Evolutionary conservation across 2,113 vertebrate genomes (phyloP).

Genomic region (Stigmatopora argus): DNA sequence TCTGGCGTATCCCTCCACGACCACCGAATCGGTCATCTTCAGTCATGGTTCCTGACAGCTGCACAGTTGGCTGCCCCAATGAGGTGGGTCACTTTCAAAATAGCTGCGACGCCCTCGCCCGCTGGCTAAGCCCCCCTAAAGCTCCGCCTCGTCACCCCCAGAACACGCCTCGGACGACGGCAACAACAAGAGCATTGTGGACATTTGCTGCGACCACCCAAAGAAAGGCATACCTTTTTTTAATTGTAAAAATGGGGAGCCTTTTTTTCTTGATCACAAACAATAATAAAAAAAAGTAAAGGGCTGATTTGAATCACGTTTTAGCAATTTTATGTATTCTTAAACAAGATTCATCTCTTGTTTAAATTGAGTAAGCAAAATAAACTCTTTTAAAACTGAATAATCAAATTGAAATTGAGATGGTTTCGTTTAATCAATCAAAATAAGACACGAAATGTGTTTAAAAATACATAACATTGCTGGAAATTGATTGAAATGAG

Average conservation of each 20-base stretch:
- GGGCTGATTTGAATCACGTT: too few relatives aligned
- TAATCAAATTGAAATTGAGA: too few relatives aligned
- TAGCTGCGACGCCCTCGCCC: slow-evolving; percentile 64
- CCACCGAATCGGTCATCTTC: slow-evolving; percentile 97
- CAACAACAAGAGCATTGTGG: slow-evolving; percentile 17
- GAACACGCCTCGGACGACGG: neutral
- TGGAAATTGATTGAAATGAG: too few relatives aligned
- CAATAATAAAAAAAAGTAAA: too few relatives aligned
- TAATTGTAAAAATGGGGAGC: too few relatives aligned
- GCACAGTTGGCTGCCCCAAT: slow-evolving; percentile 69
- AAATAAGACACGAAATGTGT: too few relatives aligned
- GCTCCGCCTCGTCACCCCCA: neutral
- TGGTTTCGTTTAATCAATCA: too few relatives aligned
- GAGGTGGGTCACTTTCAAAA: slow-evolving; percentile 88
- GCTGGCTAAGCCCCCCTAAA: neutral
- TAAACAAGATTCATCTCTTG: too few relatives aligned
- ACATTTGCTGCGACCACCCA: slow-evolving; percentile 32
- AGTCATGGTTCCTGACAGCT: slow-evolving; percentile 92
- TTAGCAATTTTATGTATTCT: too few relatives aligned
- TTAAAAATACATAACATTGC: too few relatives aligned
- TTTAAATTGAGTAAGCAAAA: too few relatives aligned
- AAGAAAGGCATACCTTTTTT: neutral
- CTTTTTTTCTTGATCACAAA: neutral
- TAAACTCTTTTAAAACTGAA: too few relatives aligned
- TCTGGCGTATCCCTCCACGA: slow-evolving; percentile 94